These are phyloP conservation scores for Charaxes varanes DNA, from an alignment of 1,140 invertebrate genomes.

Conservation along the genomic window DNA sequence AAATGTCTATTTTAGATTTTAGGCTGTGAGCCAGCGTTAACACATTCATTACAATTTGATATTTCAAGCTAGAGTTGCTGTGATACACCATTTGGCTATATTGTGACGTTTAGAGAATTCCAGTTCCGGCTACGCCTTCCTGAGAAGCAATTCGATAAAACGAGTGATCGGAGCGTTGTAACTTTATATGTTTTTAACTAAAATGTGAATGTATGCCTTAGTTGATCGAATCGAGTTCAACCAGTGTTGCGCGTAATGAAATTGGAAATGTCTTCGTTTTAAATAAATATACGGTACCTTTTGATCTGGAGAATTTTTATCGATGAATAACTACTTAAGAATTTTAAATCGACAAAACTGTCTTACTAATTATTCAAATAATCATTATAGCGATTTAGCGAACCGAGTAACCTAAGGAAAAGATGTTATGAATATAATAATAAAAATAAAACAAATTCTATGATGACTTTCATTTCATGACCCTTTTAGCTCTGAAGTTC, in stretches of 20 bases:
- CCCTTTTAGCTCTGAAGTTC: too few species aligned
- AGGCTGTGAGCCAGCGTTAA: constrained; percentile 65
- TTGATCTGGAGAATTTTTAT: constrained; percentile 43
- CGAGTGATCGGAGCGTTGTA: constrained; percentile 26
- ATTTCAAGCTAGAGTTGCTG: constrained; percentile 71
- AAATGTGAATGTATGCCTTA: too few species aligned
- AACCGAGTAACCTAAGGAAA: constrained; percentile 63
- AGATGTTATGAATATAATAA: constrained; percentile 70
- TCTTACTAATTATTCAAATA: constrained; percentile 67
- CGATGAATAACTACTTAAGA: constrained; percentile 30
- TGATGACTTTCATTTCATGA: background rate
- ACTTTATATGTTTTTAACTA: too few species aligned
- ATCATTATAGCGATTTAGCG: constrained; percentile 65
- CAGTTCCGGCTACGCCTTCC: constrained; percentile 23
- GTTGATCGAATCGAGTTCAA: too few species aligned
- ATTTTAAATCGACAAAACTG: constrained; percentile 58
- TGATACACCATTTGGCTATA: constrained; percentile 71
- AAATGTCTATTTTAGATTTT: constrained; percentile 59
- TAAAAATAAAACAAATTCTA: constrained; percentile 41
- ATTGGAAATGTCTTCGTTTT: too few species aligned
- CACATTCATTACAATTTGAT: constrained; percentile 61
- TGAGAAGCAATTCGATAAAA: constrained; percentile 1
- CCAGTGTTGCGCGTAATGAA: too few species aligned
- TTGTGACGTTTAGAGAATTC: constrained; percentile 42
- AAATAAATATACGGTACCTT: too few species aligned